phyloP scores from a whole-genome alignment of 1,140 invertebrate genomes.

The Tetramorium simillimum region DNA sequence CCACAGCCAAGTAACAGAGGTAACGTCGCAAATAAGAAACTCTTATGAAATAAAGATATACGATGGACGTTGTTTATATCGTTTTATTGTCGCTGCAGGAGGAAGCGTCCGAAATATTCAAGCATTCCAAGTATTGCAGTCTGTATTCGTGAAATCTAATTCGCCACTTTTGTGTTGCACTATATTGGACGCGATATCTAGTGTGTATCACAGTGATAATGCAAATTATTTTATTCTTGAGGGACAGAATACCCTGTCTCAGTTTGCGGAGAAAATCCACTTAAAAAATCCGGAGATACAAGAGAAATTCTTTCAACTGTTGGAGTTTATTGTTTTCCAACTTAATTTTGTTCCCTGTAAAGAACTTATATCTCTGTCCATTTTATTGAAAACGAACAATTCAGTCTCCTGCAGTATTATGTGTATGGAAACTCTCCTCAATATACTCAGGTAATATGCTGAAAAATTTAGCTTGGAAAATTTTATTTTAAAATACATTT shows the following conservation, averaged over 20 bases:
- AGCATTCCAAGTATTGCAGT: constrained; percentile 97
- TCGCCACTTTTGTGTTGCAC: constrained; percentile 94
- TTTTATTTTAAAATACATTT: not conserved
- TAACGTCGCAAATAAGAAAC: constrained; percentile 77
- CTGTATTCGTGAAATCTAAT: constrained; percentile 95
- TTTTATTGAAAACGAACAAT: constrained; percentile 94
- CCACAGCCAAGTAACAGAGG: constrained; percentile 96
- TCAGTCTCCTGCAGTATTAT: constrained; percentile 93
- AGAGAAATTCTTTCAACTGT: constrained; percentile 97
- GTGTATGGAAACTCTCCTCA: constrained; percentile 95
- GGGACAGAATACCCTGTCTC: constrained; percentile 96
- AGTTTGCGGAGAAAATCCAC: constrained; percentile 98
- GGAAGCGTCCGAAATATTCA: constrained; percentile 96
- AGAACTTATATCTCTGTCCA: constrained; percentile 98
- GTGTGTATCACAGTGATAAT: constrained; percentile 98
- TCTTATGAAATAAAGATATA: not conserved
- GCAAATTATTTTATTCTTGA: constrained; percentile 99
- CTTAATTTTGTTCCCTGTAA: constrained; percentile 99
- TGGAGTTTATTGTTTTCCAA: constrained; percentile 99
- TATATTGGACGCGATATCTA: constrained; percentile 97
- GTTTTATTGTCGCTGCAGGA: constrained; percentile 80
- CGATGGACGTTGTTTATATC: not conserved
- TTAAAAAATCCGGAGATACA: constrained; percentile 96
- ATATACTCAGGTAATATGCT: constrained; percentile 90
- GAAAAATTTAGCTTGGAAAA: not conserved